Evolutionary conservation across 2,888 invertebrate genomes (phyloP), one percentile per base, ranked within the genome.

Genomic region (Tinea pellionella): DNA sequence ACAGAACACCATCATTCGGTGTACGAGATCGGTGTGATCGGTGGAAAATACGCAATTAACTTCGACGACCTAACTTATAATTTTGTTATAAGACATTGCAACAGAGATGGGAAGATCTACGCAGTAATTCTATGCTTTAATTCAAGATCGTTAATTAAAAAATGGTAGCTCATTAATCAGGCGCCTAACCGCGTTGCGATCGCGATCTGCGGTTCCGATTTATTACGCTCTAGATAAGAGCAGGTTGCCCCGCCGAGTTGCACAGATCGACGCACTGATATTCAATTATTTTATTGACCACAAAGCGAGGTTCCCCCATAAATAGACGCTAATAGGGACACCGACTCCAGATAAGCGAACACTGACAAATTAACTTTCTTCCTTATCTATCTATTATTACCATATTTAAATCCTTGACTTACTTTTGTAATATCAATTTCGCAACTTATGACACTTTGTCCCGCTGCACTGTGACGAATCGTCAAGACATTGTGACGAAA

Each of bases 141-240:
- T 62, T 24, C 24, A 60, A 63, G 65, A 64, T 74, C 73, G 72
- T 78, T 77, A 79, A 80, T 80, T 78, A 80, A 78, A 77, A 80
- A 78, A 71, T 72, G 70, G 69, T 68, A 63, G 66, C 69, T 73
- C 78, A 77, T 80, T 79, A 75, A 80, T 80, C 77, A 75, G 71
- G 68, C 67, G 69, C 68, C 68, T 64, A 64, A 66, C 65, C 67
- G 69, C 66, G 67, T 64, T 71, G 62, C 68, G 74, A 74, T 76
- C 72, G 70, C 74, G 72, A 78, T 76, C 73, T 64, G 68, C 67
- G 67, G 69, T 64, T 63, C 65, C 70, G 71, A 80, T 80, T 80
- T 77, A 79, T 78, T 75, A 72, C 73, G 71, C 68, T 68, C 72
- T 66, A 76, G 78, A 78, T 80, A 77, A 75, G 68, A 70, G 69